Percentiles rank a stretch among this genome's conserved stretches.
Evolutionary conservation across 2,888 invertebrate species (phyloP).

Genomic region (Sthenelais limicola): DNA sequence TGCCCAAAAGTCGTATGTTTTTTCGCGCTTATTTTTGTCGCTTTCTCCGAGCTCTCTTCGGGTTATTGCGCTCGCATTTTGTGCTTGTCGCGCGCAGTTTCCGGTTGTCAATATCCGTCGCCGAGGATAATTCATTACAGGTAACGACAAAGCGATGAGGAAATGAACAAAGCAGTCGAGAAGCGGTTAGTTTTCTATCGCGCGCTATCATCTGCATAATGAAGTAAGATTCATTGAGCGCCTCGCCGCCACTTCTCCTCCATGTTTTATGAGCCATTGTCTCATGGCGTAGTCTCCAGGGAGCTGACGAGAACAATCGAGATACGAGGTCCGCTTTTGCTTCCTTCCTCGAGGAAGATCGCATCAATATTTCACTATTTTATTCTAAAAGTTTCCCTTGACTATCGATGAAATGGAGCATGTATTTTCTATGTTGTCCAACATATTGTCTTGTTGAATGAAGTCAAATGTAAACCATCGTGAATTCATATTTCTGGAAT

Average conservation of each 20-base stretch:
- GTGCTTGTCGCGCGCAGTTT: conserved; percentile 16
- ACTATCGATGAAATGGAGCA: conserved; percentile 28
- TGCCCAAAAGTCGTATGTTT: conserved; percentile 28
- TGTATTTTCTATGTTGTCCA: no score
- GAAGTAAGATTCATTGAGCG: conserved; percentile 29
- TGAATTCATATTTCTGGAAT: no score
- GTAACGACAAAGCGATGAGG: conserved; percentile 24
- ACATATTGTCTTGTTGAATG: no score
- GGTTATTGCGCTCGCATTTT: neutral
- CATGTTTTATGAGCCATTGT: conserved; percentile 38
- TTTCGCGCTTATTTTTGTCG: neutral
- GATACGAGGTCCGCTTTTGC: conserved; percentile 19
- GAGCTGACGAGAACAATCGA: conserved; percentile 15
- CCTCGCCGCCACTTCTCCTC: conserved; percentile 8
- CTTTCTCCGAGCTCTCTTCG: neutral
- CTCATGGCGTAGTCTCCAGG: conserved; percentile 27
- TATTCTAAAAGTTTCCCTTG: conserved; percentile 6
- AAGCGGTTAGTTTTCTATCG: neutral
- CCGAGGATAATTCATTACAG: conserved; percentile 20
- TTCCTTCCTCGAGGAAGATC: conserved; percentile 14
- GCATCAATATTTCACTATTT: conserved; percentile 37
- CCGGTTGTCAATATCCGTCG: conserved; percentile 28
- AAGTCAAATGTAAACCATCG: no score
- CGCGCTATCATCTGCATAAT: conserved; percentile 33
- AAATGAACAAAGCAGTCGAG: neutral